Evolutionary conservation across 2,113 vertebrate genomes (phyloP), one percentile per base, ranked within the genome.

Genomic region (Vombatus ursinus): DNA sequence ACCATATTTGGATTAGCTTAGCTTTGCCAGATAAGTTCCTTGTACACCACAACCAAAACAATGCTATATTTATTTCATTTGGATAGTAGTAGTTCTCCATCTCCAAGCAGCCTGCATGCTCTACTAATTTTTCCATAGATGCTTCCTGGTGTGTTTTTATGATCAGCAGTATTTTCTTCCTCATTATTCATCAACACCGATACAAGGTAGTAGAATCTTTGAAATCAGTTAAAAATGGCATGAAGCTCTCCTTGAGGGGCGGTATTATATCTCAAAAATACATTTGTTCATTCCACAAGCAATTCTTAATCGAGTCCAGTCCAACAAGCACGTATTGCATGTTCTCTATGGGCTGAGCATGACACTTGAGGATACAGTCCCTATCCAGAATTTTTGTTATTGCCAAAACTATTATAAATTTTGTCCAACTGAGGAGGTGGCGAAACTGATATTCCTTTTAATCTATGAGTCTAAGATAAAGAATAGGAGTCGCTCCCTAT

Each of bases 1-100:
- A 50, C 23, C 57, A 93, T 44, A 3, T 94, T 4, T 93, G 16
- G 92, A 96, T 49, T 93, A 25, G 50, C 89, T 96, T 52, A 53
- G 94, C 24, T 44, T 11, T 61, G 48, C 14, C 92, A 44, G 94
- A 89, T 90, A 89, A 91, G 2, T 12, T 90, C 4, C 23, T 94
- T 94, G n/a, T 7, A n/a, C 12, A 37, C 31, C 61, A 77, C 37
- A 77, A 77, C 37, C 61, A n/a, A 77, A 77, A 77, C 61, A 77
- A n/a, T 61, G 28, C 19, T 77, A 77, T n/a, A 1, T 77, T 77
- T n/a, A 77, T 77, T 77, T 77, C 61, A 77, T 77, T 77, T 77
- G 31, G 61, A n/a, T 77, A n/a, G n/a, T 77, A n/a, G 16, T n/a
- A 77, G 31, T 77, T 68, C 37, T n/a, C 61, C 37, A n/a, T 77